phyloP scores from a whole-genome alignment of 1,140 invertebrate species.

The Drosophila elegans region DNA sequence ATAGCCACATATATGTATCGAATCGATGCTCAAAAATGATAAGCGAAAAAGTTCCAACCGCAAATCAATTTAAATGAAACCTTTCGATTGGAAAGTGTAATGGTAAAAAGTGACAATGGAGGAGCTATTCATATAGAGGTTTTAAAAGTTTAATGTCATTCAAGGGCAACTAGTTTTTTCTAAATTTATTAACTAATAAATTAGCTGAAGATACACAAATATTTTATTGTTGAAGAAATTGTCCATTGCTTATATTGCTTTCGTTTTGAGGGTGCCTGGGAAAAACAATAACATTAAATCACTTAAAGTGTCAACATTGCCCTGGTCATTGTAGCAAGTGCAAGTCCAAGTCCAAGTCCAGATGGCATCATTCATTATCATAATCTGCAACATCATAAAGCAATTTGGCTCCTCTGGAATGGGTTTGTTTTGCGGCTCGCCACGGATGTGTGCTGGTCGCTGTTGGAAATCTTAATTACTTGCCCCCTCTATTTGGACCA shows the following conservation, averaged over 20 bases:
- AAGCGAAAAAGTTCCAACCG: slow-evolving; percentile 12
- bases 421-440: slow-evolving; percentile 65
- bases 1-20: neutral
- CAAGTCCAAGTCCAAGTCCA: slow-evolving; percentile 55
- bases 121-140: no score
- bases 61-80: slow-evolving; percentile 21
- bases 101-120: neutral
- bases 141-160: no score
- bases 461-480: slow-evolving; percentile 79
- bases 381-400: slow-evolving; percentile 84
- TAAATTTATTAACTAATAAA: no score
- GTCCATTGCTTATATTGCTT: slow-evolving; percentile 2
- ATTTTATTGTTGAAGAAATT: neutral
- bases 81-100: slow-evolving; percentile 9
- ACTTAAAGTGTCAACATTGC: slow-evolving; percentile 83
- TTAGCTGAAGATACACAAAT: no score
- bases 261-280: slow-evolving; percentile 3
- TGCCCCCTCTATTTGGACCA: slow-evolving; percentile 42
- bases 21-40: neutral
- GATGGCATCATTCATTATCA: slow-evolving; percentile 83
- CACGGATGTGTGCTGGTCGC: slow-evolving; percentile 59
- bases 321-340: slow-evolving; percentile 70
- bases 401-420: slow-evolving; percentile 61
- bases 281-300: slow-evolving; percentile 83
- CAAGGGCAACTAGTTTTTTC: no score